Evolutionary conservation across 2,797 vertebrate genomes (phyloP).

Genomic region (Xenentodon cancila): DNA sequence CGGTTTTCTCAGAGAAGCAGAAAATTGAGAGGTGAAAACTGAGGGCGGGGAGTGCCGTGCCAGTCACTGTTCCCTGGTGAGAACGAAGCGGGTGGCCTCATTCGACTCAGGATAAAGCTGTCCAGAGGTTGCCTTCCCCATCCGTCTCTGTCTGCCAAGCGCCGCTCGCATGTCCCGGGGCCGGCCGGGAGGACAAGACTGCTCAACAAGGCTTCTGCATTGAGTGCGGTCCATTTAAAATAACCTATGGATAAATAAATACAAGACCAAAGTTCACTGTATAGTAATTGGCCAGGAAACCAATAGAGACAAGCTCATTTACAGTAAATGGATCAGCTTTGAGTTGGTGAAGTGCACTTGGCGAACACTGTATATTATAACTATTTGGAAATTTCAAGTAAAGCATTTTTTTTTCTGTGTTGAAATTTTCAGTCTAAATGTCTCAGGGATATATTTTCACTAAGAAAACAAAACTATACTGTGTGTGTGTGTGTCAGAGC

Average conservation of each 20-base stretch:
- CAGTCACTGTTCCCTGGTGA: constrained; percentile 76
- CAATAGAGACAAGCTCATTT: constrained; percentile 83
- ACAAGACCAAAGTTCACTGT: constrained; percentile 75
- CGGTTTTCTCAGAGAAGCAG: constrained; percentile 63
- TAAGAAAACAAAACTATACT: constrained; percentile 43
- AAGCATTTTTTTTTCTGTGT: constrained; percentile 51
- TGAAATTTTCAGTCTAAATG: constrained; percentile 58
- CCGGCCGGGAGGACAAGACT: constrained; percentile 67
- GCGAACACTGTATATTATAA: constrained; percentile 66
- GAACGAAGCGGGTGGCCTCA: constrained; percentile 73
- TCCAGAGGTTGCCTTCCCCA: constrained; percentile 76
- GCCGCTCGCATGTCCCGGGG: constrained; percentile 67
- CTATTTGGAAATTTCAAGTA: constrained; percentile 76
- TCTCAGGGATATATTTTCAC: constrained; percentile 30
- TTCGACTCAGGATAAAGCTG: constrained; percentile 69
- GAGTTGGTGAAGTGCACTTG: constrained; percentile 79
- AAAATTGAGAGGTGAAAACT: constrained; percentile 72
- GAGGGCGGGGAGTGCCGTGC: constrained; percentile 63
- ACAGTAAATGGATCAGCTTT: constrained; percentile 80
- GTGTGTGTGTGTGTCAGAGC: constrained; percentile 43
- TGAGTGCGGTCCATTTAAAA: constrained; percentile 80
- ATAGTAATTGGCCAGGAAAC: constrained; percentile 83
- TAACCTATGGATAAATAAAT: constrained; percentile 82
- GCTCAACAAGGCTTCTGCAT: constrained; percentile 75
- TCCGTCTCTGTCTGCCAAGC: constrained; percentile 71